phyloP scores from a whole-genome alignment of 2,797 vertebrate species.

The Silurus lanzhouensis region DNA sequence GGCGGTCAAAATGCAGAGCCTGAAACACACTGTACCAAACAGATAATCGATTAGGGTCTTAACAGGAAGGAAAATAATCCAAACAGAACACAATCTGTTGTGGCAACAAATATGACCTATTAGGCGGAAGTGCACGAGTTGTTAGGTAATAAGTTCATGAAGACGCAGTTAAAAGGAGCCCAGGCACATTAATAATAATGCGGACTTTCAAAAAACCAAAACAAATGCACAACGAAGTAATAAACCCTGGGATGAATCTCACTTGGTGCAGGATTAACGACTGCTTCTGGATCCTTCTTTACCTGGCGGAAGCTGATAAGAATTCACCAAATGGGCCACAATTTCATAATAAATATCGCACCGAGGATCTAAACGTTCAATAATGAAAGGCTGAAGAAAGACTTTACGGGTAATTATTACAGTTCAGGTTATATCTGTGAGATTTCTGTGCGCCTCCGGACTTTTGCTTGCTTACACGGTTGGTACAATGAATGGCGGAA shows the following conservation, averaged over 20 bases:
- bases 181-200: no score
- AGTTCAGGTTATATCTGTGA: no score
- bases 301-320: background rate
- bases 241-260: background rate
- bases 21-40: conserved; percentile 43
- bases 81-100: no score
- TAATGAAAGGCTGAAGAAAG: background rate
- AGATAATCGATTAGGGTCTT: background rate
- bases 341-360: background rate
- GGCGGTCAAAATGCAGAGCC: conserved; percentile 23
- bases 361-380: background rate
- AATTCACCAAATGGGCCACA: background rate
- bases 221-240: background rate
- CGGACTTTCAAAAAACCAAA: no score
- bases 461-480: background rate
- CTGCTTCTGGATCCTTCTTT: background rate
- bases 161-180: background rate
- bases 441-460: no score
- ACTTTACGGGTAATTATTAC: background rate
- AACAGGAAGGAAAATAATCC: background rate
- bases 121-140: no score
- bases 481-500: conserved; percentile 27
- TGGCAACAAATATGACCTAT: background rate
- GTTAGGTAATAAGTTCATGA: background rate
- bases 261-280: background rate